These are phyloP conservation scores for Halichondria panicea DNA, from an alignment of 37 sponge, comb jelly and placozoan genomes.

Conservation along the genomic window DNA sequence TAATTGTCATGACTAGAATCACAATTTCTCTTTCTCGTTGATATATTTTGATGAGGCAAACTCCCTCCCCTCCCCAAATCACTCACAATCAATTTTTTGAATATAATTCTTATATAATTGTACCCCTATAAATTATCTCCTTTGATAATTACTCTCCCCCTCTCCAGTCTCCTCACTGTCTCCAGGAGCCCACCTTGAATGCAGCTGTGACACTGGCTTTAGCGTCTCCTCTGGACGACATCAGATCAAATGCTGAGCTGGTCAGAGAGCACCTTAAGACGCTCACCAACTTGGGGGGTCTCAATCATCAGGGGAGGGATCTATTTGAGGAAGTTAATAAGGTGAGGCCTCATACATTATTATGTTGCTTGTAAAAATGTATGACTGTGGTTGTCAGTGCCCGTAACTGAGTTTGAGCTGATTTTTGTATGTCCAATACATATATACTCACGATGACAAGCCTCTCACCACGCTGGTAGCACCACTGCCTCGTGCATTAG, in stretches of 20 bases:
- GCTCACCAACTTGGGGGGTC: constrained; percentile 48
- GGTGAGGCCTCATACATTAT: constrained; percentile 22
- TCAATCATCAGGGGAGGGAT: constrained; percentile 42
- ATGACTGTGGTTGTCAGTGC: too few relatives aligned
- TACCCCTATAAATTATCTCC: not conserved
- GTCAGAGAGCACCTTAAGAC: constrained; percentile 40
- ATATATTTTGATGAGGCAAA: not conserved
- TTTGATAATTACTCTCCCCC: not conserved
- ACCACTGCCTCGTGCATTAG: too few relatives aligned
- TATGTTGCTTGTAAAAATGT: too few relatives aligned
- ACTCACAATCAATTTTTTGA: too few relatives aligned
- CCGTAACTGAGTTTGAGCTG: too few relatives aligned
- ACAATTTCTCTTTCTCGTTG: not conserved
- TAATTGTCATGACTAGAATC: not conserved
- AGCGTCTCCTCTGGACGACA: constrained; percentile 47
- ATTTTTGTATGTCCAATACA: too few relatives aligned
- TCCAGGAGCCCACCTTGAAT: constrained; percentile 35
- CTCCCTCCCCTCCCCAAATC: too few relatives aligned
- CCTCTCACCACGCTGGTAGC: too few relatives aligned
- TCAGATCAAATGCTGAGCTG: constrained; percentile 55
- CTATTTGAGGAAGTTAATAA: constrained; percentile 59
- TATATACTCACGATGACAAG: too few relatives aligned
- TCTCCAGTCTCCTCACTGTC: constrained; percentile 61
- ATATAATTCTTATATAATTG: too few relatives aligned
- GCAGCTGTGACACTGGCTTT: constrained; percentile 43